phyloP scores from a whole-genome alignment of 2,888 invertebrate genomes.

The Germaria angustata region DNA sequence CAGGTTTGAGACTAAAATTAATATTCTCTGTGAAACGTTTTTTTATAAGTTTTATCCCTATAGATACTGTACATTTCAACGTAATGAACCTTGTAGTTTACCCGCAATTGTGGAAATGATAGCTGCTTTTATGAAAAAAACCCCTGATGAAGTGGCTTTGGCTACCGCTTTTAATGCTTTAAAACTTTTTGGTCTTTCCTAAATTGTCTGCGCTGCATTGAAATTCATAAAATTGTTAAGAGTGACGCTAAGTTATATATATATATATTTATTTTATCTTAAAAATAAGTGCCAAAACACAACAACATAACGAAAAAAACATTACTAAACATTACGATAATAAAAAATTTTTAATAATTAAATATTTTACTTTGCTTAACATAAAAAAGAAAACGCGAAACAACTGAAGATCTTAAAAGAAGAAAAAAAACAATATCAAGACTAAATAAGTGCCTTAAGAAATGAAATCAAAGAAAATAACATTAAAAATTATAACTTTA shows the following conservation, averaged over 20 bases:
- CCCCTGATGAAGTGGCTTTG: conserved; percentile 93
- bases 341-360: conserved; percentile 1
- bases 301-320: conserved; percentile 27
- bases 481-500: not conserved
- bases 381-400: conserved; percentile 34
- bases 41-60: not conserved
- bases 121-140: conserved; percentile 93
- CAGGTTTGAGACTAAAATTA: conserved; percentile 71
- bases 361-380: conserved; percentile 24
- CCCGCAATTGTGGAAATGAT: conserved; percentile 96
- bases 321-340: not conserved
- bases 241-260: conserved; percentile 59
- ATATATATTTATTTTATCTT: not conserved
- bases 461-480: conserved; percentile 22
- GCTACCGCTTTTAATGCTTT: conserved; percentile 95
- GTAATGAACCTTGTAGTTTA: conserved; percentile 96
- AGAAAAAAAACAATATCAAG: conserved; percentile 34
- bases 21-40: not conserved
- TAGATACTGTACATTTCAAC: conserved; percentile 95
- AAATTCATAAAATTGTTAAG: conserved; percentile 26
- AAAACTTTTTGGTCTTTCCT: conserved; percentile 92
- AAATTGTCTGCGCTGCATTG: conserved; percentile 71
- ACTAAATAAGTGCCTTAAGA: conserved; percentile 63
- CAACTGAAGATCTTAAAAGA: conserved; percentile 36
- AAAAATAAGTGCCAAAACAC: conserved; percentile 59